Evolutionary conservation across 2,888 invertebrate species (phyloP).

Genomic region (Pristionchus entomophagus): DNA sequence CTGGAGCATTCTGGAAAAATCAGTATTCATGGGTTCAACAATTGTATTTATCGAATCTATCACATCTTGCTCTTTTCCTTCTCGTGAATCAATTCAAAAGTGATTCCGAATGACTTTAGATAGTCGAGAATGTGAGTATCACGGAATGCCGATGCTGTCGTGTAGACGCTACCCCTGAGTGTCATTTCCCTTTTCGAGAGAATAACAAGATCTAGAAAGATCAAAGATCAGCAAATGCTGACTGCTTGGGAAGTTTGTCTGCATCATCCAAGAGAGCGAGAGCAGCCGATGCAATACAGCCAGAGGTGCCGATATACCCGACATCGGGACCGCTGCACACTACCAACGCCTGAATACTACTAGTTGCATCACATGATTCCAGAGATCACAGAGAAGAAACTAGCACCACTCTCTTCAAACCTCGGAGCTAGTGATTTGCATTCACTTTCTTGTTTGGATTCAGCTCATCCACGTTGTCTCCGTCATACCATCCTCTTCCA

Average conservation of each 20-base stretch:
- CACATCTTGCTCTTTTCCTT: not conserved
- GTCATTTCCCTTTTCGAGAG: no score
- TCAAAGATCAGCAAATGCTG: no score
- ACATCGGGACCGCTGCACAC: constrained; percentile 81
- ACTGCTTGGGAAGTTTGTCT: constrained; percentile 85
- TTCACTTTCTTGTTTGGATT: not conserved
- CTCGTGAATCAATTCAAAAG: constrained; percentile 48
- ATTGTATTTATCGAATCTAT: not conserved
- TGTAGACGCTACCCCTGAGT: no score
- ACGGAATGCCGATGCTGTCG: no score
- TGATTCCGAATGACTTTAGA: constrained; percentile 83
- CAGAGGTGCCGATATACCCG: constrained; percentile 78
- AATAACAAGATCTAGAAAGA: not conserved
- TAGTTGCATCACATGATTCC: not conserved
- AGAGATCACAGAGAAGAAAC: not conserved
- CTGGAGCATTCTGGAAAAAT: not conserved
- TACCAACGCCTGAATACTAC: constrained; percentile 78
- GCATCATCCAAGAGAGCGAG: constrained; percentile 85
- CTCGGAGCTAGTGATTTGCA: constrained; percentile 79
- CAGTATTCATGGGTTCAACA: not conserved
- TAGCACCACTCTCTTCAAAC: constrained; percentile 78
- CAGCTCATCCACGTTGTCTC: not conserved
- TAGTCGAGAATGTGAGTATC: constrained; percentile 86
- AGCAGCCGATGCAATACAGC: constrained; percentile 84
- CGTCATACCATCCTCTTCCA: constrained; percentile 85